A percentile compares a stretch with the other conserved stretches of the same genome.
These are phyloP conservation scores for Phoxinus dragarum DNA, from an alignment of 2,797 vertebrate species.

Conservation along the genomic window DNA sequence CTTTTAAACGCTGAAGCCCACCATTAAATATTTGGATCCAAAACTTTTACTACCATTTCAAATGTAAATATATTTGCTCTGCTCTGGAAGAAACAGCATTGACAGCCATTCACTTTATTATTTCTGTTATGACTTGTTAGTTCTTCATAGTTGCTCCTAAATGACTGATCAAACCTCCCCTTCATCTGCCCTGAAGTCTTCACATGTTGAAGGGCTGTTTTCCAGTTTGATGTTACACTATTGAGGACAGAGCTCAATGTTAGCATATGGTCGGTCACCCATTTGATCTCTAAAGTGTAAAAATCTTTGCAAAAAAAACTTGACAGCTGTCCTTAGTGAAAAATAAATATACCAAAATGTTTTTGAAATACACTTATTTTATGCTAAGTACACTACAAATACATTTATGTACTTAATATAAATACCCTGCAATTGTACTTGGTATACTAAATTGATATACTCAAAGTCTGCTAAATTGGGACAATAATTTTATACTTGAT, in stretches of 20 bases:
- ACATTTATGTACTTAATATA: no score
- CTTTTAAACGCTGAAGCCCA: background rate
- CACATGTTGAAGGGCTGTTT: background rate
- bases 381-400: no score
- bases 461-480: no score
- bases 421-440: no score
- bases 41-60: background rate
- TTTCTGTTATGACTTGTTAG: fast-evolving
- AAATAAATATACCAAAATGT: no score
- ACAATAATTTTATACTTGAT: no score
- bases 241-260: background rate
- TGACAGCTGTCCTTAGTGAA: no score
- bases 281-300: background rate
- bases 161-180: background rate
- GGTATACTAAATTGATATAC: no score
- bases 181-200: background rate
- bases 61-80: background rate
- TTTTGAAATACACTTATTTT: no score
- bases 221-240: background rate
- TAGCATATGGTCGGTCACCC: background rate
- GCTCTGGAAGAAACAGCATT: background rate
- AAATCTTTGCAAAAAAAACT: no score
- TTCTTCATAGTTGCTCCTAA: background rate
- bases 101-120: background rate
- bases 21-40: background rate